Conservation (phyloP, 2,888 invertebrate genomes). For the Crocallis elinguaria region DNA sequence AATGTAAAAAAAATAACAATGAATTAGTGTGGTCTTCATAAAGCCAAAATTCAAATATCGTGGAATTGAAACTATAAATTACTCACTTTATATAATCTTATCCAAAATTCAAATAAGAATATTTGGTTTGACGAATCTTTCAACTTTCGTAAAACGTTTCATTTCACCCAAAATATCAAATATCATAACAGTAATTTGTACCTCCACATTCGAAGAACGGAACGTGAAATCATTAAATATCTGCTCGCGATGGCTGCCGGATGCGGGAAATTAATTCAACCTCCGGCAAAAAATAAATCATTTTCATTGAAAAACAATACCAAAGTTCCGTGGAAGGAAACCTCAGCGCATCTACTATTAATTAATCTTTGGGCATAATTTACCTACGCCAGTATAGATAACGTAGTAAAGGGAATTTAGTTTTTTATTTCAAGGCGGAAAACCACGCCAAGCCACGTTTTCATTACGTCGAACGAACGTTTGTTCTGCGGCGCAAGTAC, state of each 20-base stretch:
- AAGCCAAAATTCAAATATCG: no score
- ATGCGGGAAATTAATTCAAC: conserved; percentile 71
- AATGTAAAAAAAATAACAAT: no score
- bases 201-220: conserved; percentile 14
- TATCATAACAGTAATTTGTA: conserved; percentile 2
- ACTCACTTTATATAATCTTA: neutral
- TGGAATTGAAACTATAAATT: no score
- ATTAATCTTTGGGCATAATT: conserved; percentile 18
- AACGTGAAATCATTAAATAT: conserved; percentile 60
- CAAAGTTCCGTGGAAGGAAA: conserved; percentile 62
- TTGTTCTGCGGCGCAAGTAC: no score
- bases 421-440: neutral
- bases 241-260: conserved; percentile 68
- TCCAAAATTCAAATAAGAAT: neutral
- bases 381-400: neutral
- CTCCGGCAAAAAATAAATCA: conserved; percentile 67
- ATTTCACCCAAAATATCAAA: conserved; percentile 19
- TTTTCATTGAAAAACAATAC: conserved; percentile 62
- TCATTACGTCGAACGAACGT: no score
- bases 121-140: neutral
- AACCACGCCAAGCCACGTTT: no score
- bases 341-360: conserved; percentile 38
- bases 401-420: neutral
- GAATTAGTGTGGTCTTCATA: no score
- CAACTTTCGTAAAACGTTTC: conserved; percentile 12